These are phyloP conservation scores for Cyprinella venusta DNA, from an alignment of 2,797 vertebrate genomes.

Conservation along the genomic window DNA sequence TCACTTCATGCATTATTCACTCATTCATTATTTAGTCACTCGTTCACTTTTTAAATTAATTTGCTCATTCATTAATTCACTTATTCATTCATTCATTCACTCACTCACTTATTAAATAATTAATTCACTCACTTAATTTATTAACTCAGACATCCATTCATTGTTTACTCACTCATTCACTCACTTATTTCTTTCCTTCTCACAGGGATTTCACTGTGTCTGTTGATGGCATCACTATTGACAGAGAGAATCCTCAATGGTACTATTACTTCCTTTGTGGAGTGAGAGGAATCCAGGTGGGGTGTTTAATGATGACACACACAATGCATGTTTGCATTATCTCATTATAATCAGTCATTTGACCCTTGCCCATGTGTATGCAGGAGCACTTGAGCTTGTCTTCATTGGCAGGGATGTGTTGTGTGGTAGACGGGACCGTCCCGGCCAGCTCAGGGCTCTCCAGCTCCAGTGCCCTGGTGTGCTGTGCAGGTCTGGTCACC, in stretches of 20 bases:
- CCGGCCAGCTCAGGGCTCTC: slow-evolving; percentile 94
- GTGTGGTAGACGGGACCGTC: slow-evolving; percentile 91
- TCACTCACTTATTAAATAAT: too few relatives aligned
- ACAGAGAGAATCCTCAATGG: slow-evolving; percentile 90
- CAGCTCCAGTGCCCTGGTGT: slow-evolving; percentile 95
- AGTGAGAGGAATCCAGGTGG: slow-evolving; percentile 95
- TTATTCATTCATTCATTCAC: fast-evolving
- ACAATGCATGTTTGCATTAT: background rate
- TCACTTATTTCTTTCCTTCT: slow-evolving; percentile 56
- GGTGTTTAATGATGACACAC: background rate
- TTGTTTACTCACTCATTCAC: background rate
- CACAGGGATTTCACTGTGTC: slow-evolving; percentile 86
- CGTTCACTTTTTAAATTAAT: too few relatives aligned
- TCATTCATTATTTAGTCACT: too few relatives aligned
- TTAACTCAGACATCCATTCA: background rate
- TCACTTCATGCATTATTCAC: background rate
- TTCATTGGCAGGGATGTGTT: slow-evolving; percentile 86
- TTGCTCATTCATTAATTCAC: fast-evolving
- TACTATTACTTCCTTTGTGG: slow-evolving; percentile 98
- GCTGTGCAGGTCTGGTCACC: slow-evolving; percentile 91
- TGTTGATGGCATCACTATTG: slow-evolving; percentile 82
- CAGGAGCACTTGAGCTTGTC: slow-evolving; percentile 87
- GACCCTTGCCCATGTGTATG: slow-evolving; percentile 60
- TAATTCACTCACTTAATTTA: background rate
- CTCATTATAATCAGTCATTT: background rate